These are phyloP conservation scores for Periparus ater DNA, from an alignment of 2,797 vertebrate species.

Conservation along the genomic window DNA sequence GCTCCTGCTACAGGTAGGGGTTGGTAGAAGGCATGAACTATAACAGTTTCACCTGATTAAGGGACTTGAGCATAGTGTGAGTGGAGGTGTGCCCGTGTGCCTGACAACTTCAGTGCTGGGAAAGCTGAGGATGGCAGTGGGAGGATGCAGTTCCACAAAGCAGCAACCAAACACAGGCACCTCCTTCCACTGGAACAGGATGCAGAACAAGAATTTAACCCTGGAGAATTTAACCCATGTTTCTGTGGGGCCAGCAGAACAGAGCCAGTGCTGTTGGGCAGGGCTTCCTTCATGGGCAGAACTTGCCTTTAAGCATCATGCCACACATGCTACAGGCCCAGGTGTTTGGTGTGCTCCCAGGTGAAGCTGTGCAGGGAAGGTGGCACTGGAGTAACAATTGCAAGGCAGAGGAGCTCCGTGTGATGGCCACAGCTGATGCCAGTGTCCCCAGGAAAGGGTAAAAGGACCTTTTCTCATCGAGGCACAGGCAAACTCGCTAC, in stretches of 20 bases:
- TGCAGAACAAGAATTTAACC: neutral
- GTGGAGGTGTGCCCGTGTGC: neutral
- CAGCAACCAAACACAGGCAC: neutral
- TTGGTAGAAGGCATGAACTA: accelerated
- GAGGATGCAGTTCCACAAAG: neutral
- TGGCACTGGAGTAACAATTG: accelerated
- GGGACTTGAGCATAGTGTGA: neutral
- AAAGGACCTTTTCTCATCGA: accelerated
- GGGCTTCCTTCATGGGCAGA: accelerated
- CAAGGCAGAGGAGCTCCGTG: neutral
- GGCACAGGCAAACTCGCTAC: neutral
- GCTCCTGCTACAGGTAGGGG: neutral
- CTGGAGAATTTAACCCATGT: no score
- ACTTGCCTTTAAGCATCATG: neutral
- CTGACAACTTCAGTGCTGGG: neutral
- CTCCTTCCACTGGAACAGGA: neutral
- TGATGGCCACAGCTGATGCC: neutral
- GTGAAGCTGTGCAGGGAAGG: neutral
- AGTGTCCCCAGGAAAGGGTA: neutral
- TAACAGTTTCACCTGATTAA: accelerated
- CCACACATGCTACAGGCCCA: accelerated
- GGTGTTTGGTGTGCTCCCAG: neutral
- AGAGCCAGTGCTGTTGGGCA: accelerated
- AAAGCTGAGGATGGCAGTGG: neutral
- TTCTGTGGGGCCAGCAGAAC: neutral